phyloP scores from a whole-genome alignment of 2,113 vertebrate species.

The Gymnocephalus cernua region DNA sequence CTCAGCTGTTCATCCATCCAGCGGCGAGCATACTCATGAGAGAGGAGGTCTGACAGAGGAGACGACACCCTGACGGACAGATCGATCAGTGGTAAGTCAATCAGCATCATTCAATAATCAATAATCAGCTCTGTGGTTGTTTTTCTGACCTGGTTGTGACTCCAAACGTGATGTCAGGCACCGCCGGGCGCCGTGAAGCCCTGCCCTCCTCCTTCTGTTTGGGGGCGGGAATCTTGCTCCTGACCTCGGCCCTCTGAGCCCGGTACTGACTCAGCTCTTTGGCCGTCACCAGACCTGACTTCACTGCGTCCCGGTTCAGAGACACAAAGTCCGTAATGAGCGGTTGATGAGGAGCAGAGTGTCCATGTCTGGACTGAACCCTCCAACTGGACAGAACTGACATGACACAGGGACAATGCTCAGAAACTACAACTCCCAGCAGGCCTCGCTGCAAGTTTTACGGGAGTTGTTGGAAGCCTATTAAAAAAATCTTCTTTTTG shows the following conservation, averaged over 20 bases:
- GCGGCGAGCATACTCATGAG: conserved; percentile 86
- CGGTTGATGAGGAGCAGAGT: neutral
- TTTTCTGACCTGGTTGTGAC: conserved; percentile 77
- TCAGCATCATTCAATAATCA: neutral
- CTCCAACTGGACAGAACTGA: conserved; percentile 89
- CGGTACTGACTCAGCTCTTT: conserved; percentile 86
- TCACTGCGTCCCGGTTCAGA: conserved; percentile 86
- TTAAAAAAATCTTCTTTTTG: no score
- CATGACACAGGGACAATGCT: neutral
- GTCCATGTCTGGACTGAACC: conserved; percentile 34
- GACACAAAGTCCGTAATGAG: conserved; percentile 83
- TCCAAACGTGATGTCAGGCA: conserved; percentile 79
- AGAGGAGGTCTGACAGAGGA: conserved; percentile 87
- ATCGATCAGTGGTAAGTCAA: neutral
- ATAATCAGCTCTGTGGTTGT: neutral
- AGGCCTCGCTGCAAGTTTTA: neutral
- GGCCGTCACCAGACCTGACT: conserved; percentile 84
- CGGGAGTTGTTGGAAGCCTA: no score
- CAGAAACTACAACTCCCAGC: conserved; percentile 18
- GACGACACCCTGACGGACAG: conserved; percentile 82
- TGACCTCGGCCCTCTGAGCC: conserved; percentile 60
- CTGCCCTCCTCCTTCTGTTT: conserved; percentile 8
- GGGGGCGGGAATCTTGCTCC: conserved; percentile 57
- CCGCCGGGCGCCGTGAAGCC: neutral
- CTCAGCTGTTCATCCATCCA: conserved; percentile 89